Percentiles rank a stretch among this genome's conserved stretches.
Evolutionary conservation across 2,113 vertebrate genomes (phyloP).

Genomic region (Heterotis niloticus): DNA sequence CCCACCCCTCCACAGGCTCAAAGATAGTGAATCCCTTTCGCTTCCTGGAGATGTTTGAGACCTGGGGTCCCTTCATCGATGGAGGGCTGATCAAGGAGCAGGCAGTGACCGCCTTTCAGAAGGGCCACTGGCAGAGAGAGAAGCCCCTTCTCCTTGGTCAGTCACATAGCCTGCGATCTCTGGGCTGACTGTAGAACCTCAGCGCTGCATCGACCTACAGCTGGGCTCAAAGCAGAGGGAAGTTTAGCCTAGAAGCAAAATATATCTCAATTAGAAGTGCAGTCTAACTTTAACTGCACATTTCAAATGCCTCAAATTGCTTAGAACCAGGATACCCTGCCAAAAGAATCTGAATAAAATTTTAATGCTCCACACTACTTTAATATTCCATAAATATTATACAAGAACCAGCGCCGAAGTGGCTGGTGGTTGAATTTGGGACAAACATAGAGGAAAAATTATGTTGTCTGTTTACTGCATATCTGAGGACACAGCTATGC

Average conservation of each 20-base stretch:
- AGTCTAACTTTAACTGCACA: too few relatives aligned
- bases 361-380: not conserved
- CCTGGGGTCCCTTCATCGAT: constrained; percentile 64
- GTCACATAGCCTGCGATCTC: constrained; percentile 8
- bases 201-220: too few relatives aligned
- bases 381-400: not conserved
- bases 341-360: too few relatives aligned
- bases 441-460: too few relatives aligned
- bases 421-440: too few relatives aligned
- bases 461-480: too few relatives aligned
- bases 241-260: not conserved
- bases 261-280: not conserved
- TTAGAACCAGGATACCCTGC: too few relatives aligned
- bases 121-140: constrained; percentile 66
- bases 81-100: constrained; percentile 64
- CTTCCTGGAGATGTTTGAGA: constrained; percentile 68
- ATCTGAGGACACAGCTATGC: too few relatives aligned
- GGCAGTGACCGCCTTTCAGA: constrained; percentile 58
- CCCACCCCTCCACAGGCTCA: constrained; percentile 57
- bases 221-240: too few relatives aligned
- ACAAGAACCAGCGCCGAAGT: not conserved
- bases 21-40: constrained; percentile 63
- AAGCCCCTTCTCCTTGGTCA: constrained; percentile 64
- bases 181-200: not conserved
- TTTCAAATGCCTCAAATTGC: too few relatives aligned